Base-by-base conservation (phyloP, 23 tunicate genomes). In the Trididemnum nubilum region DNA sequence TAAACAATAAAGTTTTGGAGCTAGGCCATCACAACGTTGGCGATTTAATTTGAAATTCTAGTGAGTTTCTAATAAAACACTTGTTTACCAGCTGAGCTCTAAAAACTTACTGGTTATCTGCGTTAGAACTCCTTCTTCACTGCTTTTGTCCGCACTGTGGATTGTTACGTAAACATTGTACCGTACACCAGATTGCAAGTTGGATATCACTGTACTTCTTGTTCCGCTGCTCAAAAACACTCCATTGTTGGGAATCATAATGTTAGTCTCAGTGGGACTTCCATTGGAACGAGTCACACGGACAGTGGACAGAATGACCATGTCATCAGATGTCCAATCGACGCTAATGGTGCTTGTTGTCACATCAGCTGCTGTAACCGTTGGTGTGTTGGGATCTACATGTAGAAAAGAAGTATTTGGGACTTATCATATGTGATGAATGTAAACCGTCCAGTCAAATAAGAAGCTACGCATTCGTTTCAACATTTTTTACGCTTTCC, bases 331-430 rank as follows among this genome's bases (percentile, higher is more conserved):
- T 29, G 36, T 33, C 76, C 76, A 70, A 7, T 7, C 76, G 31
- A 70, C n/a, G 22, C 2, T n/a, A 33, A 70, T 29, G 22, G n/a
- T 33, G 12, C 7, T 70, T 33, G 76, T 31, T 15, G 36, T 70
- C 3, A 70, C 44, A n/a, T 31, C n/a, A 12, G 38, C n/a, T 2
- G n/a, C 2, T 3, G 15, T 33, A 2, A 70, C 76, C 15, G n/a
- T 31, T 31, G 76, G 76, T 33, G 76, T 31, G 15, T 7, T 24
- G 2, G 76, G 76, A 24, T 70, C 76, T 70, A 33, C 28, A 70
- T 26, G 18, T 7, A 25, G 25, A 15, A 15, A 18, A 64, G 9
- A 64, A 64, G n/a, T 49, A 9, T 12, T 49, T 49, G 15, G 12
- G 57, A 9, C 57, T 49, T 49, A 18, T 49, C 18, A 49, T n/a